Evolutionary conservation across 2,888 invertebrate genomes (phyloP), one percentile per base, ranked within the genome.

Genomic region (Drosophila meridiana): DNA sequence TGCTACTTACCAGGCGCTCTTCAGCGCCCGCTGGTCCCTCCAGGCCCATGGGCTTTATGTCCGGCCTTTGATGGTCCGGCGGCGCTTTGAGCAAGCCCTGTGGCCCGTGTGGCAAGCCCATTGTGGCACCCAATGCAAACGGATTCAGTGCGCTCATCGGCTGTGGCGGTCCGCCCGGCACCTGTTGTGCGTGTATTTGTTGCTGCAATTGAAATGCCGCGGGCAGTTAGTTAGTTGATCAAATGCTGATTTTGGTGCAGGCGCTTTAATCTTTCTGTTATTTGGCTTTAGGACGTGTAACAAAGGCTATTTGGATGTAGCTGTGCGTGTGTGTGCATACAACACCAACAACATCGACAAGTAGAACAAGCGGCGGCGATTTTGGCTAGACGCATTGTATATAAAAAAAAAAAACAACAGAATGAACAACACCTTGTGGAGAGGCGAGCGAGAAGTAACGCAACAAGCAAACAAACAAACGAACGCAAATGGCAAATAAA

Each of bases 111-210:
- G 94, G 93, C 69, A 93, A 78, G 45, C 92, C 92, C 91, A 93
- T 93, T 58, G 93, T 92, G 58, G 93, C 93, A 58, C 92, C 93
- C 79, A 93, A 89, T 71, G 93, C 91, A 84, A 93, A 90, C 68
- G 94, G 93, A 89, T 93, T 95, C 79, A 93, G 93, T 74, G 93
- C 94, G 83, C 93, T 94, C 93, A 93, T 93, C 38, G 93, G 92
- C 80, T 93, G 93, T 82, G 93, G 92, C 73, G 94, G 94, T 64
- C 94, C 93, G 76, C 96, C 96, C 55, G 95, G 94, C 84, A 97
- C 95, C 92, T 97, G 97, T 91, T 97, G 96, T 82, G 97, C 97
- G 93, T 97, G 97, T 94, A 97, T 97, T 94, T 97, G 97, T 95
- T 97, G 97, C 97, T 97, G 94, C 45, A 91, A 92, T 70, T 69